Conservation (phyloP, 2,888 invertebrate species). For the Dilophus febrilis region DNA sequence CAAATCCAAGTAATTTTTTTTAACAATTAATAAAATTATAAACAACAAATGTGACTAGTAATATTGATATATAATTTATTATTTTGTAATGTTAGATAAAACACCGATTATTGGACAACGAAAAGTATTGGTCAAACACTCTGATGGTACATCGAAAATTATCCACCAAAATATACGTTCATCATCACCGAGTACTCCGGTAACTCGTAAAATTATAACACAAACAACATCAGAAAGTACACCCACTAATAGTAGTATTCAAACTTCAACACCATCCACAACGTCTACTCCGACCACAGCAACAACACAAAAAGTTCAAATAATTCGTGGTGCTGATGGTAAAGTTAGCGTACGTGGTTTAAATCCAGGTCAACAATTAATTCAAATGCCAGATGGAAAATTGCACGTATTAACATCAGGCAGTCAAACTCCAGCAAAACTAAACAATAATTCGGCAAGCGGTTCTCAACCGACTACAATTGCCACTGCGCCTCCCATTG, state of each 20-base stretch:
- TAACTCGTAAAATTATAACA: slow-evolving; percentile 23
- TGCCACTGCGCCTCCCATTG: too few species aligned
- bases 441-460: slow-evolving; percentile 1
- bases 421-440: slow-evolving; percentile 20
- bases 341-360: slow-evolving; percentile 83
- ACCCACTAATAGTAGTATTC: slow-evolving; percentile 33
- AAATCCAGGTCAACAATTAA: slow-evolving; percentile 79
- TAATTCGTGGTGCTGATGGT: slow-evolving; percentile 77
- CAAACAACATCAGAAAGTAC: slow-evolving; percentile 12
- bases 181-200: slow-evolving; percentile 24
- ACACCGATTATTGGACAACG: slow-evolving; percentile 18
- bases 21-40: too few species aligned
- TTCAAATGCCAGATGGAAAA: slow-evolving; percentile 87
- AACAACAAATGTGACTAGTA: too few species aligned
- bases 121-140: slow-evolving; percentile 31
- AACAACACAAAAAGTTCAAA: slow-evolving; percentile 61
- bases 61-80: too few species aligned
- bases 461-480: too few species aligned
- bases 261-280: slow-evolving; percentile 39
- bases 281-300: slow-evolving; percentile 45
- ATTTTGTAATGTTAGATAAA: too few species aligned
- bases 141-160: slow-evolving; percentile 46
- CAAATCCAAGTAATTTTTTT: too few species aligned
- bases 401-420: slow-evolving; percentile 54
- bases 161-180: slow-evolving; percentile 44